Evolutionary conservation across 2,888 invertebrate species (phyloP).

Genomic region (Dasypogon diadema): DNA sequence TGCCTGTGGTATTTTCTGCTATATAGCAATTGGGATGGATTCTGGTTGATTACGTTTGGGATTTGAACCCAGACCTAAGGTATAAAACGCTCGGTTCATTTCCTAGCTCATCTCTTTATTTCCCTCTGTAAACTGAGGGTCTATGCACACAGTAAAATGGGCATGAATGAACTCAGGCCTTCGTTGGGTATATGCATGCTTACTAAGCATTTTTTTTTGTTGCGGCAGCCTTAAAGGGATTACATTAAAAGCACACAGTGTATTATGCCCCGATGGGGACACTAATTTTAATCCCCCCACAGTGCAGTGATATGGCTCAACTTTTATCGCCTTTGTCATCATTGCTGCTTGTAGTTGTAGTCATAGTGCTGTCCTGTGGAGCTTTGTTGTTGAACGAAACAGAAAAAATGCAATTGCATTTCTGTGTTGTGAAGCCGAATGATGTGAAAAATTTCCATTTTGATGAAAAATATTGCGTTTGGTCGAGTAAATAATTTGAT

Average conservation of each 20-base stretch:
- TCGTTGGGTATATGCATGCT: background rate
- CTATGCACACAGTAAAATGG: background rate
- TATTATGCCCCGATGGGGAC: background rate
- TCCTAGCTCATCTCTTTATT: too few species aligned
- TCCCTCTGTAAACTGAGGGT: background rate
- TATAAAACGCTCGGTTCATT: background rate
- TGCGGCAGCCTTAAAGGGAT: background rate
- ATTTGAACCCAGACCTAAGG: background rate
- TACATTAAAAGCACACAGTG: background rate
- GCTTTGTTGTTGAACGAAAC: constrained; percentile 26
- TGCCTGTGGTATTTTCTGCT: background rate
- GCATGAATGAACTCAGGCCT: background rate
- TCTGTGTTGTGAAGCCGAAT: background rate
- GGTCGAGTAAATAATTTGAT: constrained; percentile 40
- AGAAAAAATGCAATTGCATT: constrained; percentile 42
- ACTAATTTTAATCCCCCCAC: constrained; percentile 21
- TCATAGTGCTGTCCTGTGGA: background rate
- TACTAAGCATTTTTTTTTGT: background rate
- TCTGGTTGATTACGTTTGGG: constrained; percentile 5
- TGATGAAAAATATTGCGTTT: constrained; percentile 40
- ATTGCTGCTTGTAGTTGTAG: background rate
- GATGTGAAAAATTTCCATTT: constrained; percentile 28
- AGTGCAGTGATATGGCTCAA: background rate
- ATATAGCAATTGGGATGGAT: background rate
- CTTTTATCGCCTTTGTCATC: background rate